Conservation (phyloP, 2,113 vertebrate genomes). For the Parotia lawesii region DNA sequence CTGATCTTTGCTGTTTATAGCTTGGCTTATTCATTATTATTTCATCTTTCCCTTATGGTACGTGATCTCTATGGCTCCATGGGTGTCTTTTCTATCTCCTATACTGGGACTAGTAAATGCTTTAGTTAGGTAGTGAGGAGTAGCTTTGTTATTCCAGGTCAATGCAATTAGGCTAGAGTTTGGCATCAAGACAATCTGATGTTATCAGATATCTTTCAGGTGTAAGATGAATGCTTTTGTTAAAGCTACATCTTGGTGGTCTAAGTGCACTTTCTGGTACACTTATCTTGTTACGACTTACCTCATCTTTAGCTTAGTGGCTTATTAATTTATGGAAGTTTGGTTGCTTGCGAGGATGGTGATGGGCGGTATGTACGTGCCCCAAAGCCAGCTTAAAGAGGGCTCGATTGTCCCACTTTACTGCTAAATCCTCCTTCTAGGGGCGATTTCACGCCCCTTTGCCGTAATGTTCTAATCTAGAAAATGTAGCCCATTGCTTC, state of each 20-base stretch:
- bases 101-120: not conserved
- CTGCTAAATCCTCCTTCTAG: not conserved
- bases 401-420: accelerated
- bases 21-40: accelerated
- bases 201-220: accelerated
- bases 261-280: not conserved
- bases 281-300: constrained; percentile 1
- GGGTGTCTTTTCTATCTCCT: not conserved
- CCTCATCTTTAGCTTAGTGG: accelerated
- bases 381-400: accelerated
- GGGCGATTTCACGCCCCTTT: accelerated
- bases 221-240: not conserved
- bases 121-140: not conserved
- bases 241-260: accelerated
- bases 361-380: not conserved
- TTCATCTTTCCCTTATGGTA: not conserved
- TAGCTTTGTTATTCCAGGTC: not conserved
- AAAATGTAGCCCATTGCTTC: not conserved
- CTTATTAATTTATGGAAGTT: not conserved
- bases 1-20: not conserved
- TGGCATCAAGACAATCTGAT: not conserved
- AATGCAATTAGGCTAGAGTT: not conserved
- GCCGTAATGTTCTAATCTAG: accelerated
- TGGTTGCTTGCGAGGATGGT: not conserved
- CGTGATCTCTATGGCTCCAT: accelerated